Base-by-base conservation (phyloP, 2,113 vertebrate species). In the Circaetus cinerascens region DNA sequence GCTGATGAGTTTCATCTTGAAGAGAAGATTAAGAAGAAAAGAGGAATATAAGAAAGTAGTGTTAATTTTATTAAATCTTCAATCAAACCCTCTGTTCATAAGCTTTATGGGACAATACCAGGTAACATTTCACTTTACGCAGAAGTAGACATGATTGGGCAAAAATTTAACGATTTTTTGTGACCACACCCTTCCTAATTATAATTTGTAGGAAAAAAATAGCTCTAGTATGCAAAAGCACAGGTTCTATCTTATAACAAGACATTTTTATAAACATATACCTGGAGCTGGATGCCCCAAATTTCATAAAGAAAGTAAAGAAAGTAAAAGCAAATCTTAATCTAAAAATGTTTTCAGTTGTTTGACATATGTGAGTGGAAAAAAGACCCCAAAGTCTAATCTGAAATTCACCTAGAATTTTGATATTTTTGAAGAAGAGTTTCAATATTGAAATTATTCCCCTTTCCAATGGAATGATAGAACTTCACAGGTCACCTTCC, bases 1-100 rank as follows among this genome's bases (percentile, higher is more conserved):
- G 98, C 98, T 98, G 98, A 98, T 98, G 98, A 98, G 98, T 98
- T 98, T 98, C 98, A 98, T 98, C 98, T 98, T 98, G 98, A 98
- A 98, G 98, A 92, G 96, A 97, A 98, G 98, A 98, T 98, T 98
- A 98, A 98, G 98, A 98, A 98, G 97, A 98, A 98, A 98, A 98
- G 96, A 98, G 92, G 97, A 97, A 98, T 98, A 97, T 97, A 98
- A 98, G 97, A 98, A 98, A 98, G 98, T 98, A 98, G 98, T 98
- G 98, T 98, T 98, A 98, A 98, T 98, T 98, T 98, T 98, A 98
- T 98, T 98, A 98, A 98, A 97, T 97, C 98, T 98, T 98, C 98
- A 98, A 98, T 98, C 98, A 98, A 97, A 97, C 66, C 63, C 80
- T 90, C 82, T 95, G 90, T 97, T 96, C 91, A 95, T 86, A 88